Evolutionary conservation across 2,888 invertebrate genomes (phyloP).

Genomic region (Volucella bombylans): DNA sequence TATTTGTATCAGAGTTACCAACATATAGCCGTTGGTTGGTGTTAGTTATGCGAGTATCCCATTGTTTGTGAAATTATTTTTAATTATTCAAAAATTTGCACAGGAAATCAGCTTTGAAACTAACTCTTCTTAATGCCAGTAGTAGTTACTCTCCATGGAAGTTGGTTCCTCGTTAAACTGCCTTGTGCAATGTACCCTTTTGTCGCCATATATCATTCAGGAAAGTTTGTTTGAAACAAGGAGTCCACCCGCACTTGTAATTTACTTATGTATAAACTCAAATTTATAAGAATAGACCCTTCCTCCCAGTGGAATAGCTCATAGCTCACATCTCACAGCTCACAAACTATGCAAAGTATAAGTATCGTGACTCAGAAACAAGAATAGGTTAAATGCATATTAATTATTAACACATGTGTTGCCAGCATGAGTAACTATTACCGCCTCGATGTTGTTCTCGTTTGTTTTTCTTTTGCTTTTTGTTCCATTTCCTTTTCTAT

Average conservation of each 20-base stretch:
- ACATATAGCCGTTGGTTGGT: too few relatives aligned
- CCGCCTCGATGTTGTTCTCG: constrained; percentile 35
- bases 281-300: constrained; percentile 12
- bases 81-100: too few relatives aligned
- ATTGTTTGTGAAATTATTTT: too few relatives aligned
- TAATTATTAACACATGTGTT: constrained; percentile 70
- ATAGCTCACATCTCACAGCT: neutral
- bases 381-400: constrained; percentile 70
- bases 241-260: neutral
- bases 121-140: too few relatives aligned
- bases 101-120: too few relatives aligned
- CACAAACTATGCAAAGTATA: neutral
- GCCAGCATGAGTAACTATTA: constrained; percentile 46
- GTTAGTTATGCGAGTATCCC: too few relatives aligned
- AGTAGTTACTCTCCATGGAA: neutral
- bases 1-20: too few relatives aligned
- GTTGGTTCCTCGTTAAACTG: neutral
- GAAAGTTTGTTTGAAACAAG: constrained; percentile 6
- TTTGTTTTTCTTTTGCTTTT: neutral
- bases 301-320: constrained; percentile 21
- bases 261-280: constrained; percentile 16
- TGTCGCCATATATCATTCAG: neutral
- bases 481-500: constrained; percentile 56
- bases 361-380: constrained; percentile 57
- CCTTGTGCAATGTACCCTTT: neutral